Percentiles rank a stretch among this genome's conserved stretches.
These are phyloP conservation scores for Oenanthe oenanthe DNA, from an alignment of 2,113 vertebrate genomes.

Conservation along the genomic window DNA sequence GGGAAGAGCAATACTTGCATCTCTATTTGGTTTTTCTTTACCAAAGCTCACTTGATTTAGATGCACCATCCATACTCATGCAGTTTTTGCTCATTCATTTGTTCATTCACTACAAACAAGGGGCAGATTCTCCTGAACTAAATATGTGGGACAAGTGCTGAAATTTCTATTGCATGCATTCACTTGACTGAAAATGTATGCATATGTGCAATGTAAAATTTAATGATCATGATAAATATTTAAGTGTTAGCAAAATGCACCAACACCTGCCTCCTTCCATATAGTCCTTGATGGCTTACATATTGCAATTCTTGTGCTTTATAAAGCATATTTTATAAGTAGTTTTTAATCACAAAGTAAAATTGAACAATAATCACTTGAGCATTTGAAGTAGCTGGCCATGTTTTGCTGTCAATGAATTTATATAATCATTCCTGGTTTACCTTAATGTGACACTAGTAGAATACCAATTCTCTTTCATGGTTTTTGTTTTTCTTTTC, in stretches of 20 bases:
- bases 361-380: neutral
- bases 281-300: neutral
- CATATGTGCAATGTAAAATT: constrained; percentile 52
- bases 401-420: neutral
- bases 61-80: constrained; percentile 10
- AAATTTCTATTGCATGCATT: constrained; percentile 60
- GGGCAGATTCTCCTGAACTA: constrained; percentile 43
- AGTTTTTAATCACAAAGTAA: neutral
- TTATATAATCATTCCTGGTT: neutral
- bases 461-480: neutral
- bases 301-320: neutral
- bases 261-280: constrained; percentile 45
- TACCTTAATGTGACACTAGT: neutral
- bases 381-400: neutral
- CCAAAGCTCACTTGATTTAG: constrained; percentile 21
- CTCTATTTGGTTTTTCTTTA: neutral
- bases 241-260: constrained; percentile 50
- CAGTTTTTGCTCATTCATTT: constrained; percentile 30
- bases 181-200: constrained; percentile 37
- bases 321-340: constrained; percentile 8
- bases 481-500: neutral
- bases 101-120: constrained; percentile 26
- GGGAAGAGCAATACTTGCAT: neutral
- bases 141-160: constrained; percentile 50
- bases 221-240: constrained; percentile 58